These are phyloP conservation scores for Bergia puertoricense DNA, from an alignment of 92 coral and sea anemone genomes.

Conservation along the genomic window DNA sequence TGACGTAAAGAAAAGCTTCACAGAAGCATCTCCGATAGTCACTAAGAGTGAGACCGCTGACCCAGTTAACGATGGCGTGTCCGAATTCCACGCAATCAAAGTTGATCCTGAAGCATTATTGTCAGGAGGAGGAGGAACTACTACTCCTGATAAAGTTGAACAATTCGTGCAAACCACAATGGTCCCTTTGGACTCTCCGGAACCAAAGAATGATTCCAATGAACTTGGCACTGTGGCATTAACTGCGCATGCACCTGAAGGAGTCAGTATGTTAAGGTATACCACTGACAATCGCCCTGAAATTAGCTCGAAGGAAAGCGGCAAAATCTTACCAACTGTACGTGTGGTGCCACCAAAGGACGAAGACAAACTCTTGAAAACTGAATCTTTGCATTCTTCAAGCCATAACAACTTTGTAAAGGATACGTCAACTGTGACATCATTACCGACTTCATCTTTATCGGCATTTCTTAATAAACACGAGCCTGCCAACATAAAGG, in stretches of 20 bases:
- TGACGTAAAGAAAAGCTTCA: conserved; percentile 11
- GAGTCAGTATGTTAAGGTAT: conserved; percentile 12
- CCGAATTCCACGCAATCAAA: conserved; percentile 65
- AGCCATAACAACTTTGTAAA: conserved; percentile 24
- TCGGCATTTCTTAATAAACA: conserved; percentile 30
- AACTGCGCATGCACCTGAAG: conserved; percentile 27
- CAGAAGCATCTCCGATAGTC: background rate
- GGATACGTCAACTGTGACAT: conserved; percentile 13
- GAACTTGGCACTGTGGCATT: background rate
- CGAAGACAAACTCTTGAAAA: background rate
- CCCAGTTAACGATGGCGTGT: conserved; percentile 46
- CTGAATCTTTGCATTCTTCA: conserved; percentile 4
- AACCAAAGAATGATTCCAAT: conserved; percentile 2
- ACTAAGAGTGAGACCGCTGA: conserved; percentile 38
- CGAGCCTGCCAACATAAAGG: conserved; percentile 1
- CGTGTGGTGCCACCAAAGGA: background rate
- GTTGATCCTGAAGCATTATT: conserved; percentile 20
- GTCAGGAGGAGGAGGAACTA: background rate
- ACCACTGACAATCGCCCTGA: conserved; percentile 1
- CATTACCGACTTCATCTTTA: conserved; percentile 21
- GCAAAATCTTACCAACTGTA: conserved; percentile 16
- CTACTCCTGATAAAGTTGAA: conserved; percentile 20
- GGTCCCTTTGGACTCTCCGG: conserved; percentile 34
- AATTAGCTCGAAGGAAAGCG: conserved; percentile 15
- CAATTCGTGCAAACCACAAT: conserved; percentile 27